Percentiles rank a stretch among this genome's conserved stretches.
Conservation (phyloP, 2,797 vertebrate species). For the Mormyrops attenuatus region DNA sequence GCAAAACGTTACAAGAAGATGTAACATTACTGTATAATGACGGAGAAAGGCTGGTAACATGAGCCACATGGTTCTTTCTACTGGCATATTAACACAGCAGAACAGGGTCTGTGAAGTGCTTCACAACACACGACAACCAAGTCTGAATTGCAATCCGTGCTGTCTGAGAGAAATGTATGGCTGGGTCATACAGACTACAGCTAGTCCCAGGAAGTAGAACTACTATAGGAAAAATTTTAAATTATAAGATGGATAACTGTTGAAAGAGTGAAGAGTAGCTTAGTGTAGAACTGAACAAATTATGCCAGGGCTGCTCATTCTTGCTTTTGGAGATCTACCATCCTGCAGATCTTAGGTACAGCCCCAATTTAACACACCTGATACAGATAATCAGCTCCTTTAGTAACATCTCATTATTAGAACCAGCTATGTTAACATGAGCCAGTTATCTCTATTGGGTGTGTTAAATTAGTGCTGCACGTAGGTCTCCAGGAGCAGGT, state of each 20-base stretch:
- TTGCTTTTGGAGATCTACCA: neutral
- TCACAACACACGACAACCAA: neutral
- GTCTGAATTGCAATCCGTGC: neutral
- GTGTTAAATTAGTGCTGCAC: neutral
- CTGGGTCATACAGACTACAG: neutral
- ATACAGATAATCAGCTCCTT: neutral
- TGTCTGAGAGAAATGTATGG: neutral
- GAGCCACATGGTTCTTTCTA: neutral
- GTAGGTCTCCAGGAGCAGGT: neutral
- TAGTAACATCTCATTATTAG: neutral
- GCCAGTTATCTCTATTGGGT: neutral
- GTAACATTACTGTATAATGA: neutral
- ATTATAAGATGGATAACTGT: neutral
- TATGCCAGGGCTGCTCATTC: neutral
- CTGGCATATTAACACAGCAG: neutral
- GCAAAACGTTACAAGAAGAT: neutral
- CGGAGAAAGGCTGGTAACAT: neutral
- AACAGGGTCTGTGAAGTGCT: neutral
- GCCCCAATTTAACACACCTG: neutral
- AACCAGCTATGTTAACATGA: neutral
- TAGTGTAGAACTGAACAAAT: neutral
- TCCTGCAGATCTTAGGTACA: neutral
- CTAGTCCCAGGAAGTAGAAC: neutral
- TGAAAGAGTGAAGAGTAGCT: neutral
- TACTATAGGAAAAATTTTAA: neutral